Base-by-base conservation (phyloP, 1,140 invertebrate species). In the Scaptodrosophila lebanonensis region DNA sequence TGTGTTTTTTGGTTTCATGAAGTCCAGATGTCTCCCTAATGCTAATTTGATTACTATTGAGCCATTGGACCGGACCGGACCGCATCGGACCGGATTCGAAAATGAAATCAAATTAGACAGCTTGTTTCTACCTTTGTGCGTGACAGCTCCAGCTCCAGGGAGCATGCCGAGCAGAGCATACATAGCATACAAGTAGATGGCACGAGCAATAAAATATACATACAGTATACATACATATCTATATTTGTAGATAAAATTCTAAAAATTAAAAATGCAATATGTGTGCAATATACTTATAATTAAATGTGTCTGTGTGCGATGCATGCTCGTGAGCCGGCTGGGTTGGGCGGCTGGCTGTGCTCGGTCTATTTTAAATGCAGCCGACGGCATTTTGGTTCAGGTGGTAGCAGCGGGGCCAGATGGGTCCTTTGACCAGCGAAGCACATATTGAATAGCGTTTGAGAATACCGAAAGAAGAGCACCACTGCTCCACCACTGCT, bases 131-230 rank as follows among this genome's bases (percentile, higher is more conserved):
- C 70, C 76, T 75, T 83, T 82, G 76, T 82, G 75, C 75, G 75
- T 82, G 75, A 82, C 75, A 82, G 71, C 75, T 82, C 75, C 75
- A 82, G 71, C 75, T 82, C 75, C 83, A 82, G 75, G 75, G 75
- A 82, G 61, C 82, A 82, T 59, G 65, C 75, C 75, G 75, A 79
- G 69, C 69, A 69, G n/a, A n/a, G n/a, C n/a, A 62, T 68, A 54
- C 58, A 53, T 68, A 69, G 75, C 75, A 79, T 82, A 66, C 69
- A 82, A 70, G 48, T 83, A 70, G 76, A 71, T 70, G 83, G 76
- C 60, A 82, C n/a, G n/a, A n/a, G n/a, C 62, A 79, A 83, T 83
- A 79, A 79, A 79, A 79, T 73, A 13, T 15, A 38, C 5, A 12
- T 3, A 3, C 4, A 33, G 6, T 38, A 6, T 38, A 33, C 8